These are phyloP conservation scores for Leistus spinibarbis DNA, from an alignment of 2,888 invertebrate genomes.

Conservation along the genomic window DNA sequence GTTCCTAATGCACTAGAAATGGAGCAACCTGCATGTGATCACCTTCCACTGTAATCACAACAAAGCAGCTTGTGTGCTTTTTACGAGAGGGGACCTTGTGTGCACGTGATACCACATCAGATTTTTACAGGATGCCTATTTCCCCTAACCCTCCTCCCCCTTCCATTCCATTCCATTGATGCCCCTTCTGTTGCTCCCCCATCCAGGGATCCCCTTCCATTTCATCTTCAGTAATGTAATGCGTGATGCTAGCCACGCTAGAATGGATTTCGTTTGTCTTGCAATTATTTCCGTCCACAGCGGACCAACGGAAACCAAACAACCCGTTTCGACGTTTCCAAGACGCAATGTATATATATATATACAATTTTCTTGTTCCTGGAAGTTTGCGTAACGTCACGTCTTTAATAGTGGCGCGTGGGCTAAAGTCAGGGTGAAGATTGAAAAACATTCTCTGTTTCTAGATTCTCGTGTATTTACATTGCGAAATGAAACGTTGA, in stretches of 20 bases:
- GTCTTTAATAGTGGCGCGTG: neutral
- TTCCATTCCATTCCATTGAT: neutral
- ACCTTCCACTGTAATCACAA: no score
- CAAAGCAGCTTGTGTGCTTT: no score
- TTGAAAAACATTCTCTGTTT: slow-evolving; percentile 3
- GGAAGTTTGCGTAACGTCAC: neutral
- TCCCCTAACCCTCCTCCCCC: neutral
- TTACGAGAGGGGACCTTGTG: neutral
- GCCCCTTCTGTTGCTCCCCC: no score
- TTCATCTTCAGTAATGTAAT: slow-evolving; percentile 4
- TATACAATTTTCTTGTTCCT: neutral
- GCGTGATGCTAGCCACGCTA: slow-evolving; percentile 26
- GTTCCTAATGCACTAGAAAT: no score
- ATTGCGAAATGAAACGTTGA: neutral
- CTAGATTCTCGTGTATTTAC: neutral
- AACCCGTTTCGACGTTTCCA: neutral
- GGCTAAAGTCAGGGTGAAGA: neutral
- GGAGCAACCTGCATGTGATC: no score
- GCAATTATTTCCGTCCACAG: slow-evolving; percentile 29
- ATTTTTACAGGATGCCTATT: neutral
- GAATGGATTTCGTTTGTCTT: slow-evolving; percentile 33
- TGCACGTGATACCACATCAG: neutral
- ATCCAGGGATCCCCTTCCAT: neutral
- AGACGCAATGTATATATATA: neutral
- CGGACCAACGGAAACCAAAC: neutral